Base-by-base conservation (phyloP, 2,888 invertebrate species). In the Parnassius mnemosyne region DNA sequence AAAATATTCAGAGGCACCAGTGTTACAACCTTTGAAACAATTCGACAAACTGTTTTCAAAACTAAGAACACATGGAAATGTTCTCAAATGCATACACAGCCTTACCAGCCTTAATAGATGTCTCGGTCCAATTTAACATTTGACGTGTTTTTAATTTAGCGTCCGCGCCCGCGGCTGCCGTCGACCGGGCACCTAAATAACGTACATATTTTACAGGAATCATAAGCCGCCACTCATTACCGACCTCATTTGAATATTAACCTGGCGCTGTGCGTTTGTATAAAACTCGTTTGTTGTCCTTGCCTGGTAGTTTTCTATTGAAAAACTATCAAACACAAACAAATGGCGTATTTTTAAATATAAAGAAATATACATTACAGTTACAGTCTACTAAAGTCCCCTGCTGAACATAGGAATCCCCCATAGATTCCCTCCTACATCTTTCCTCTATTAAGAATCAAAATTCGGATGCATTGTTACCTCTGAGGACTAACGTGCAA, bases 81-180 rank as follows among this genome's bases (percentile, higher is more conserved):
- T 2, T 49, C 78, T 53, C 47, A 47, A 74, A 42, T 78, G 67
- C 85, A 74, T 62, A 68, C 75, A 52, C 69, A 61, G 69, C 89
- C 69, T 79, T 74, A 80, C 72, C 67, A 76, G 74, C 82, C 88
- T 91, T 91, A 91, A 91, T 91, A 91, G 91, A 91, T 90, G 91
- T 91, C 91, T 89, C 89, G 90, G 83, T 83, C 90, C 91, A 90
- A 90, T 91, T 91, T 91, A 89, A 83, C 84, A 85, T 89, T 88
- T 90, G 91, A 90, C 91, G 89, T 90, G 87, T 90, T 91, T 91
- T 91, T 90, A 91, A 91, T 91, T 91, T 91, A 91, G 85, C 89
- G 82, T 79, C 80, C 76, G 78, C 80, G 90, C 90, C 91, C 71
- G 89, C 85, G 90, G 89, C 90, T 84, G 86, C 89, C 83, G 89